Base-by-base conservation (phyloP, 2,113 vertebrate species). In the Dolichotis patagonum region DNA sequence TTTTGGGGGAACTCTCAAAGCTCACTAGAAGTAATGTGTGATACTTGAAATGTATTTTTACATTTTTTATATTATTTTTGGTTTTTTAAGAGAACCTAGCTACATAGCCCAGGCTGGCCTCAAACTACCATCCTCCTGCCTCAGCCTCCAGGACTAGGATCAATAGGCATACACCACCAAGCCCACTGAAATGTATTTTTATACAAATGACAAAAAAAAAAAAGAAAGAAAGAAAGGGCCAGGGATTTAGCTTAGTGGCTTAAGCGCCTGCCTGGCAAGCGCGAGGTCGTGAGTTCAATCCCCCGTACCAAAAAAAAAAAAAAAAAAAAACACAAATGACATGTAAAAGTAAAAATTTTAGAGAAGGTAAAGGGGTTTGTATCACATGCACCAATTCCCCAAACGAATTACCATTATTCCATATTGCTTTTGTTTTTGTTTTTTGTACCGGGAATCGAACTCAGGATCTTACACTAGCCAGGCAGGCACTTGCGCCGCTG, bases 201-300 rank as follows among this genome's bases (percentile, higher is more conserved):
- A 84, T 22, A 94, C n/a, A 97, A 97, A 88, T 38, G 46, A 63
- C 60, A 92, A n/a, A n/a, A n/a, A n/a, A n/a, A n/a, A n/a, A n/a
- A n/a, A n/a, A n/a, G n/a, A n/a, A n/a, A n/a, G n/a, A n/a, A n/a
- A n/a, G n/a, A n/a, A n/a, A n/a, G n/a, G n/a, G n/a, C n/a, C n/a
- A n/a, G n/a, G n/a, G n/a, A n/a, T n/a, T n/a, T n/a, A n/a, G n/a
- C n/a, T n/a, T n/a, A n/a, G n/a, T n/a, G n/a, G n/a, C n/a, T n/a
- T n/a, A n/a, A n/a, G n/a, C n/a, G n/a, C n/a, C n/a, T n/a, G n/a
- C n/a, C n/a, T n/a, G n/a, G n/a, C n/a, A n/a, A n/a, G n/a, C n/a
- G n/a, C n/a, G n/a, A n/a, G n/a, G n/a, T n/a, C n/a, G n/a, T n/a
- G n/a, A n/a, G n/a, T n/a, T n/a, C n/a, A n/a, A n/a, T n/a, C n/a